Conservation (phyloP, 2,797 vertebrate genomes). For the Masticophis lateralis region DNA sequence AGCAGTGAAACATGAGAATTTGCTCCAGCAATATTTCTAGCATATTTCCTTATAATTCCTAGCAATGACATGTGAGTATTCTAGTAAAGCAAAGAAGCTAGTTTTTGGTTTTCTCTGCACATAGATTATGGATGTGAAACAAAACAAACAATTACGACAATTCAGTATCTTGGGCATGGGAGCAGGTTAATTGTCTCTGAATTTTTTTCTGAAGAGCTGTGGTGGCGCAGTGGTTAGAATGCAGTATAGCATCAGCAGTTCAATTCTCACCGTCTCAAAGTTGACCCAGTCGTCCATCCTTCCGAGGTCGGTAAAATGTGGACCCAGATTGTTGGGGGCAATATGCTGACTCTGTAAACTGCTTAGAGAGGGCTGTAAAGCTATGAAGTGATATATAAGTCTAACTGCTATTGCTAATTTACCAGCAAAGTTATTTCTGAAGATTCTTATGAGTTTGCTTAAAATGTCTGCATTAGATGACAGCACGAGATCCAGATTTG, state of each 20-base stretch:
- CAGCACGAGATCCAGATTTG: not conserved
- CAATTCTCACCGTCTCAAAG: not conserved
- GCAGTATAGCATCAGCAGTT: not conserved
- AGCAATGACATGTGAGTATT: not conserved
- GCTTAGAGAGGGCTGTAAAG: not conserved
- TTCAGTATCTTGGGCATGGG: not conserved
- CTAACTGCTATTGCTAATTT: not conserved
- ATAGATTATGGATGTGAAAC: not conserved
- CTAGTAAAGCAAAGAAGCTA: not conserved
- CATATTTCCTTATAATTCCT: not conserved
- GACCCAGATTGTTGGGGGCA: not conserved
- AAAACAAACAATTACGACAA: not conserved
- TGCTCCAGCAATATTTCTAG: not conserved
- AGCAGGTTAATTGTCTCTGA: not conserved
- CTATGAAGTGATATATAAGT: not conserved
- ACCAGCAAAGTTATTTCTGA: not conserved
- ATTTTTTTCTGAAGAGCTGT: not conserved
- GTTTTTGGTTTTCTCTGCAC: not conserved
- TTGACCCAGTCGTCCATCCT: not conserved
- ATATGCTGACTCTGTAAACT: not conserved
- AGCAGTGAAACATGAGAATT: not conserved
- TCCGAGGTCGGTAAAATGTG: not conserved
- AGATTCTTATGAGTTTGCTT: not conserved
- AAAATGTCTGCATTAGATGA: not conserved
- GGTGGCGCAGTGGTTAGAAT: not conserved